These are phyloP conservation scores for Sinopyrophorus schimmeli DNA, from an alignment of 2,888 invertebrate genomes.

Conservation along the genomic window DNA sequence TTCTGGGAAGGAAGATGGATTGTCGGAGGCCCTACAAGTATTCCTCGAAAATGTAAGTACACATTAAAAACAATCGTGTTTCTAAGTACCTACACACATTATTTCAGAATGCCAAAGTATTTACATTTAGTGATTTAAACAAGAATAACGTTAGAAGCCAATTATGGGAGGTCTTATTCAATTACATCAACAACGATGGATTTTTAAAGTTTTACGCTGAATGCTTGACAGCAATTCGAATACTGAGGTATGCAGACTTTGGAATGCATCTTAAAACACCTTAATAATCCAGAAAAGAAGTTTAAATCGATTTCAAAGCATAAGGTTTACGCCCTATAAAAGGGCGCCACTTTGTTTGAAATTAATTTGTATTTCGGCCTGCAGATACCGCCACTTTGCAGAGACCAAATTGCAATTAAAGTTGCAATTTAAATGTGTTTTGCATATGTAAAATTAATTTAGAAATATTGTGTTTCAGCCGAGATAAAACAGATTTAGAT, in stretches of 20 bases:
- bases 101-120: constrained; percentile 61
- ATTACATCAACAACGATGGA: constrained; percentile 59
- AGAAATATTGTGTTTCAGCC: constrained; percentile 61
- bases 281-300: too few relatives aligned
- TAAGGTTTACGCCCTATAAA: background rate
- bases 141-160: constrained; percentile 59
- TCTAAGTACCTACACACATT: too few relatives aligned
- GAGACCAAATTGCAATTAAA: too few relatives aligned
- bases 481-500: constrained; percentile 76
- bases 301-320: too few relatives aligned
- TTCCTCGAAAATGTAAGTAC: constrained; percentile 56
- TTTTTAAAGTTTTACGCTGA: constrained; percentile 57
- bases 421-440: too few relatives aligned
- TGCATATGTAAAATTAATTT: constrained; percentile 31
- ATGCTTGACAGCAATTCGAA: constrained; percentile 65
- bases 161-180: constrained; percentile 66
- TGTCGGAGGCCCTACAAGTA: constrained; percentile 43
- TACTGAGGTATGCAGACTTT: constrained; percentile 63
- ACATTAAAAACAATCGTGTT: background rate
- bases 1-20: constrained; percentile 35
- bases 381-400: too few relatives aligned
- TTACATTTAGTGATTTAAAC: constrained; percentile 65
- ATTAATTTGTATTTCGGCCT: too few relatives aligned
- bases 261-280: background rate
- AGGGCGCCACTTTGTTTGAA: background rate